These are phyloP conservation scores for Tangara arthus DNA, from an alignment of 2,797 vertebrate genomes.

Conservation along the genomic window DNA sequence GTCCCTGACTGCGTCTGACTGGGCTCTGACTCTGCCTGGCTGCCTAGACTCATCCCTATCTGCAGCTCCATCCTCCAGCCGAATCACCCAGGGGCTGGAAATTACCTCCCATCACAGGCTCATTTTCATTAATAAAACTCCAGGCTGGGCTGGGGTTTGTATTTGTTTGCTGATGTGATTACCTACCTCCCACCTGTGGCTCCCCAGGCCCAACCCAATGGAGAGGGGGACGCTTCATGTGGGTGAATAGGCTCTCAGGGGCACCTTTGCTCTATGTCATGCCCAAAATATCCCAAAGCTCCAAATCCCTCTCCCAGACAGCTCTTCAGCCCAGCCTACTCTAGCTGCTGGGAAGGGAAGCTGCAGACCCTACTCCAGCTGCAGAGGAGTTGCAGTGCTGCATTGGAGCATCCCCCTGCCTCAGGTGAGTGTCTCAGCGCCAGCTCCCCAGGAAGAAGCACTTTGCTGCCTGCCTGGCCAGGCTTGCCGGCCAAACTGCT, in stretches of 20 bases:
- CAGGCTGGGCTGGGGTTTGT: not conserved
- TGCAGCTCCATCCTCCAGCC: not conserved
- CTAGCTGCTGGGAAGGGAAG: not conserved
- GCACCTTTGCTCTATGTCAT: not conserved
- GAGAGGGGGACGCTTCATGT: not conserved
- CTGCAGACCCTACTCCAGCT: not conserved
- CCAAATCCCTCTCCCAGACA: accelerated
- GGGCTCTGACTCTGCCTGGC: not conserved
- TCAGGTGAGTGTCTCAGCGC: accelerated
- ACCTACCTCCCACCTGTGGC: not conserved
- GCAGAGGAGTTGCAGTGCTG: not conserved
- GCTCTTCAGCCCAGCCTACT: not conserved
- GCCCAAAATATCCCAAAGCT: not conserved
- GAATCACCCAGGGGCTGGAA: not conserved
- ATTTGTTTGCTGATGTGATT: constrained; percentile 5
- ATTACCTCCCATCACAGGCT: not conserved
- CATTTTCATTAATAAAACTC: not conserved
- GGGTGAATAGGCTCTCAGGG: not conserved
- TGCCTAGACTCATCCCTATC: not conserved
- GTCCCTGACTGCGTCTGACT: not conserved
- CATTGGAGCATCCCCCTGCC: not conserved
- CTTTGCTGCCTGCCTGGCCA: accelerated
- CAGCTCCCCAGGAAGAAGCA: not conserved
- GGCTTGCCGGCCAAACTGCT: accelerated
- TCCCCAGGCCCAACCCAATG: accelerated